Evolutionary conservation across 2,113 vertebrate genomes (phyloP), one percentile per base, ranked within the genome.

Genomic region (Fulica atra): DNA sequence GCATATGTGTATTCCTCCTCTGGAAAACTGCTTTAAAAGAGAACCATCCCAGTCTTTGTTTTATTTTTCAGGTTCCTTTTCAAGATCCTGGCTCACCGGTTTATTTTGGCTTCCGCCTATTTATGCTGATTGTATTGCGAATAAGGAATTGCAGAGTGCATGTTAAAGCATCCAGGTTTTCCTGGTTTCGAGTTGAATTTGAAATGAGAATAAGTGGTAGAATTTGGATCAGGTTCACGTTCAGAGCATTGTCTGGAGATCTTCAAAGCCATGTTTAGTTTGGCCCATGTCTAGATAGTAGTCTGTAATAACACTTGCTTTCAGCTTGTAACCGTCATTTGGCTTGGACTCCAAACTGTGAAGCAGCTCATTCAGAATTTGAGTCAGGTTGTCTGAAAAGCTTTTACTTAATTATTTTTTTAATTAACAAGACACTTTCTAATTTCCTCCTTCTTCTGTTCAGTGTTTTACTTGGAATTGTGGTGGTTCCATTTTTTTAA

Each of bases 191-290:
- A 79, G 88, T 33, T 96, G 81, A 92, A 91, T 77, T 91, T 56
- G 81, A 85, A 69, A 95, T 66, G 86, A 86, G 84, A 89, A 81
- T 54, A 88, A 97, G 83, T 81, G 74, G 78, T 63, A 91, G 53
- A 93, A 89, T 86, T 95, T 96, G 93, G 96, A 94, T 71, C 20
- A 1, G 26, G 78, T 81, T 97, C 88, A 60, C 0, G 0, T 82
- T 89, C 72, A 64, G 68, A 91, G 36, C 66, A 50, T 81, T 92
- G 94, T 93, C 92, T 88, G 86, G 59, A 96, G 81, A 81, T 91
- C 96, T 93, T 96, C 86, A 97, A 93, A 97, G 93, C 51, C 25
- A 4, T 96, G 90, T 97, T 97, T 96, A 68, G 92, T 89, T 96
- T 95, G 94, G 95, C 95, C 89, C 86, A 26, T 51, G 56, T 69